Base-by-base conservation (phyloP, 2,113 vertebrate genomes). In the Upupa epops region DNA sequence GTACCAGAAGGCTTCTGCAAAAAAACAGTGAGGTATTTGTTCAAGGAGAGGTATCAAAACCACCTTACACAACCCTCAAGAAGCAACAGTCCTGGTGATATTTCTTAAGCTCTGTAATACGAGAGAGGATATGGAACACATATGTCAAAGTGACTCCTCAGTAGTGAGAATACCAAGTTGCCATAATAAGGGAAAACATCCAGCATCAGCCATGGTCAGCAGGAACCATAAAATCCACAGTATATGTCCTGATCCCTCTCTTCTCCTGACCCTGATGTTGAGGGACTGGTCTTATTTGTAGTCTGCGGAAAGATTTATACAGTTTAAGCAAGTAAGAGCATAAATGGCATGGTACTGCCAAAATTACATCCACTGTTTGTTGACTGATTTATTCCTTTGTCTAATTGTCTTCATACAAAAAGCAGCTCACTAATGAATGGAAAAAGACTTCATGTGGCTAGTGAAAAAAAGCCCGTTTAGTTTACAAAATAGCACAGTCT, bases 361-460 rank as follows among this genome's bases (percentile, higher is more conserved):
- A 92, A 96, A 85, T 77, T 93, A 92, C 37, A 75, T 93, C 82
- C 75, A 59, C 36, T 66, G 48, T 89, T 93, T 89, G 86, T 77
- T 93, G 92, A 95, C 92, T 93, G 95, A 96, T 96, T 96, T 96
- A 94, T 96, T 91, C 81, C 54, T 89, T 94, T 96, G 84, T 96
- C 81, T 96, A 94, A 96, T 87, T 93, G 84, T 91, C 74, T 73
- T 93, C 73, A 73, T 3, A 5, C 90, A 76, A 93, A 88, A 93
- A 52, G 25, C 76, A 77, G 81, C 64, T 92, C 56, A 22, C 59
- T 96, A 96, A 96, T 92, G 95, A 95, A 96, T 87, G 95, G 93
- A 96, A 96, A 96, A 94, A 89, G 71, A 87, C 46, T 89, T 55
- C 68, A 93, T 71, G 82, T 49, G 90, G 93, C 93, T 80, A 96